Evolutionary conservation across 2,113 vertebrate species (phyloP).

Genomic region (Catharus fuscescens): DNA sequence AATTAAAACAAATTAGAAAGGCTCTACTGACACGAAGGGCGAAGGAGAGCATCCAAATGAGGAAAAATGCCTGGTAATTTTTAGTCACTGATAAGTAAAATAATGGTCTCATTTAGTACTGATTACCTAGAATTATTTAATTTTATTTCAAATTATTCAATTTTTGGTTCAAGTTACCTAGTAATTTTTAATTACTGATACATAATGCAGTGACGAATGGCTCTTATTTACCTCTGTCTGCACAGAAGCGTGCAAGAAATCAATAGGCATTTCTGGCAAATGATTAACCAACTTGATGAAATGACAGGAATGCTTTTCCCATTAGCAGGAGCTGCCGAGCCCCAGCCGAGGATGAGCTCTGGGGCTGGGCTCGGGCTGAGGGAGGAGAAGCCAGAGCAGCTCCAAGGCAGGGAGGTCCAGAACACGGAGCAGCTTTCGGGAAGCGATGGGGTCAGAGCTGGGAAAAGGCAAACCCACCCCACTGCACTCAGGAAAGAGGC

Average conservation of each 20-base stretch:
- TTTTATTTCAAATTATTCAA: slow-evolving; percentile 57
- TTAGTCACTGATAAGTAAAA: slow-evolving; percentile 71
- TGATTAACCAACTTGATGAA: slow-evolving; percentile 17
- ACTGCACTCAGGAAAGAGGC: background rate
- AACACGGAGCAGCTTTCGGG: background rate
- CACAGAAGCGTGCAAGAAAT: slow-evolving; percentile 50
- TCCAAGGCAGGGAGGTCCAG: background rate
- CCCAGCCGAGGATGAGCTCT: background rate
- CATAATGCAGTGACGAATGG: slow-evolving; percentile 59
- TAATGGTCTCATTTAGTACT: slow-evolving; percentile 61
- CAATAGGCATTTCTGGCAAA: slow-evolving; percentile 62
- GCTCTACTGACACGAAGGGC: background rate
- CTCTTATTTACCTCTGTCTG: slow-evolving; percentile 69
- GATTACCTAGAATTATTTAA: slow-evolving; percentile 66
- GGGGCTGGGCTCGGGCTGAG: background rate
- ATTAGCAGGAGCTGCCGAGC: background rate
- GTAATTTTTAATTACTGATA: slow-evolving; percentile 72
- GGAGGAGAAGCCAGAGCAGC: background rate
- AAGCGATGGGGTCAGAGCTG: background rate
- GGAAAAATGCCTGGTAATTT: slow-evolving; percentile 56
- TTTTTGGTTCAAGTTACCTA: slow-evolving; percentile 68
- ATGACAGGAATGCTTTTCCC: slow-evolving; percentile 29
- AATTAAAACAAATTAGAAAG: slow-evolving; percentile 75
- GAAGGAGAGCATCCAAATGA: slow-evolving; percentile 45
- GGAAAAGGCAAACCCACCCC: background rate